Conservation (phyloP, 2,888 invertebrate species). For the Dynastes grantii region DNA sequence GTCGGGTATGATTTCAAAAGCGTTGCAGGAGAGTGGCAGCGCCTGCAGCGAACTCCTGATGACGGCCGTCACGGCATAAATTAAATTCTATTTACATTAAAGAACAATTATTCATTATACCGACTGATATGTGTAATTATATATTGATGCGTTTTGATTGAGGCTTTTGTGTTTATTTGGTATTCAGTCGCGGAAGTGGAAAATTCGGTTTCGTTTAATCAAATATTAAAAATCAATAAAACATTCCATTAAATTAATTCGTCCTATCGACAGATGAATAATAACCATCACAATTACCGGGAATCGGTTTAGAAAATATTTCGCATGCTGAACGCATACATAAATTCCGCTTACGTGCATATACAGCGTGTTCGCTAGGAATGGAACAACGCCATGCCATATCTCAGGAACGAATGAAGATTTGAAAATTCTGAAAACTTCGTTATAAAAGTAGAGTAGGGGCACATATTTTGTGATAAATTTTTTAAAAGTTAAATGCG, state of each 20-base stretch:
- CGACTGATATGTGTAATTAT: constrained; percentile 38
- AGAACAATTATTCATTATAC: constrained; percentile 29
- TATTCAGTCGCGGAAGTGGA: constrained; percentile 26
- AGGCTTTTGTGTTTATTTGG: constrained; percentile 27
- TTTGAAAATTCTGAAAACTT: no score
- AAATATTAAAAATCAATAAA: constrained; percentile 44
- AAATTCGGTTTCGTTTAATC: constrained; percentile 39
- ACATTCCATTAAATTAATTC: constrained; percentile 48
- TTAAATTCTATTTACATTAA: constrained; percentile 40
- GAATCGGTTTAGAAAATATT: constrained; percentile 4
- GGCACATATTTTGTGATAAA: no score
- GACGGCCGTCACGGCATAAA: constrained; percentile 5
- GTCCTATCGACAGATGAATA: constrained; percentile 36
- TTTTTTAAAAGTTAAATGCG: no score
- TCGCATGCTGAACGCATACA: background rate
- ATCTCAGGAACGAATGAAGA: no score
- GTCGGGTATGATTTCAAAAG: background rate
- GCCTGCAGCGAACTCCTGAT: constrained; percentile 1
- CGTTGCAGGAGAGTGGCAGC: background rate
- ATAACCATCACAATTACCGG: constrained; percentile 41
- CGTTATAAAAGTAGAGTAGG: no score
- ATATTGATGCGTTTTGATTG: constrained; percentile 39
- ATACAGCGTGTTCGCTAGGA: no score
- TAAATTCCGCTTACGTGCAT: no score
- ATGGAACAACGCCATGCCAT: no score